These are phyloP conservation scores for Tenodera sinensis DNA, from an alignment of 2,888 invertebrate genomes.

Conservation along the genomic window DNA sequence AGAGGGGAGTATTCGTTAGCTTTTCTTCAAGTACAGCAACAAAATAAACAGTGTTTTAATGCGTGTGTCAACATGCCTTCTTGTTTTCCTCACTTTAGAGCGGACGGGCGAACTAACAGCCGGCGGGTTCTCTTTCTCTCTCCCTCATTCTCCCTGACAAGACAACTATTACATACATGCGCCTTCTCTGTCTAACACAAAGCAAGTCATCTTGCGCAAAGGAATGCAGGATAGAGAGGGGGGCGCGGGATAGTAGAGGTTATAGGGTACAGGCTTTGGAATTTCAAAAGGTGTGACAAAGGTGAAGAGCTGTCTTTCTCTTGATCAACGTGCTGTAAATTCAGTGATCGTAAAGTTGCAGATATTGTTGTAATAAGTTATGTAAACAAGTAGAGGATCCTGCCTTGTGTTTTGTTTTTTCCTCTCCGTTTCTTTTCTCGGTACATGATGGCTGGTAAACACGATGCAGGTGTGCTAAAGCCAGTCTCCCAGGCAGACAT, in stretches of 20 bases:
- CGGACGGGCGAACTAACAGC: background rate
- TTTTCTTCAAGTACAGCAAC: slow-evolving; percentile 9
- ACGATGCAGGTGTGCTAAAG: background rate
- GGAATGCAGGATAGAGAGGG: background rate
- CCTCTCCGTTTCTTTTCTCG: background rate
- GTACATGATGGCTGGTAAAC: background rate
- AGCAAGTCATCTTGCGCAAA: slow-evolving; percentile 6
- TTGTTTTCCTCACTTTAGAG: background rate
- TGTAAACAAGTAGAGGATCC: background rate
- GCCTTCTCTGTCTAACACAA: background rate
- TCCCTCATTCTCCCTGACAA: background rate
- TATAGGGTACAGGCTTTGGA: background rate
- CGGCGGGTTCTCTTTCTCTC: background rate
- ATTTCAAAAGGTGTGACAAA: background rate
- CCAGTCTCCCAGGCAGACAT: background rate
- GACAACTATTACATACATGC: background rate
- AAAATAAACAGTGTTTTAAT: slow-evolving; percentile 14
- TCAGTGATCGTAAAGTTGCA: background rate
- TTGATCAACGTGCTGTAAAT: background rate
- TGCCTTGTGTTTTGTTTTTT: background rate
- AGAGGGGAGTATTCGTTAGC: background rate
- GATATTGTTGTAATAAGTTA: background rate
- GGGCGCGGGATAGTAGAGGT: background rate
- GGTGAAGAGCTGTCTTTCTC: background rate
- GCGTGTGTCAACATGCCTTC: slow-evolving; percentile 8